These are phyloP conservation scores for Capreolus pygargus DNA, from an alignment of 2,113 vertebrate species.

Conservation along the genomic window DNA sequence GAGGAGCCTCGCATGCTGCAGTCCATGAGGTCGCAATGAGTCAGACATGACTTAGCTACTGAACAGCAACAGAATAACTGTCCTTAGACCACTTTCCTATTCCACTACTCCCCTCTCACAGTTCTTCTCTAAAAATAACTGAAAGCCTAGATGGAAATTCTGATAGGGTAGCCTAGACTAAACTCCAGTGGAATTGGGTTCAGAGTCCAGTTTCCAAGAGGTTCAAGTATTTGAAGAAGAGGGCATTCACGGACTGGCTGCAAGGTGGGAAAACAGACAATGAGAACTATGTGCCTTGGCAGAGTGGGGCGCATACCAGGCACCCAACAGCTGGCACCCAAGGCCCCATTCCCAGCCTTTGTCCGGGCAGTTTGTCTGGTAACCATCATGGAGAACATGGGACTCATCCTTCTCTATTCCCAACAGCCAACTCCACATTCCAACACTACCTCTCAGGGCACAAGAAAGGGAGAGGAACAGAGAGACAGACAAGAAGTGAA, in stretches of 20 bases:
- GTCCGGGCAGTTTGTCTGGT: neutral
- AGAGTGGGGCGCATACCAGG: neutral
- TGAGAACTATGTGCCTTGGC: neutral
- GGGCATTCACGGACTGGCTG: neutral
- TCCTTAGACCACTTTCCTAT: neutral
- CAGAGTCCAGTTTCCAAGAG: neutral
- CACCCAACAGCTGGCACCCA: neutral
- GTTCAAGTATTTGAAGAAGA: neutral
- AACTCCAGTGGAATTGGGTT: neutral
- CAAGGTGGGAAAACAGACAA: neutral
- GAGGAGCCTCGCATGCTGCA: neutral
- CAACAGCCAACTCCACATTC: neutral
- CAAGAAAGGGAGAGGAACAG: neutral
- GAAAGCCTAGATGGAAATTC: constrained; percentile 5
- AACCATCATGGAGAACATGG: neutral
- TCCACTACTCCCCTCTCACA: neutral
- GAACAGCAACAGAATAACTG: neutral
- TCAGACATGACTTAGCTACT: neutral
- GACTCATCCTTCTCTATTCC: neutral
- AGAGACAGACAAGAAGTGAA: neutral
- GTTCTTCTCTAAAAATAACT: constrained; percentile 3
- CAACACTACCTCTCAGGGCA: neutral
- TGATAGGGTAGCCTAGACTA: neutral
- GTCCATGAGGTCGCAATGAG: neutral
- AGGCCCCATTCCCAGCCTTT: neutral